Evolutionary conservation across 2,888 invertebrate genomes (phyloP).

Genomic region (Mesoligia furuncula): DNA sequence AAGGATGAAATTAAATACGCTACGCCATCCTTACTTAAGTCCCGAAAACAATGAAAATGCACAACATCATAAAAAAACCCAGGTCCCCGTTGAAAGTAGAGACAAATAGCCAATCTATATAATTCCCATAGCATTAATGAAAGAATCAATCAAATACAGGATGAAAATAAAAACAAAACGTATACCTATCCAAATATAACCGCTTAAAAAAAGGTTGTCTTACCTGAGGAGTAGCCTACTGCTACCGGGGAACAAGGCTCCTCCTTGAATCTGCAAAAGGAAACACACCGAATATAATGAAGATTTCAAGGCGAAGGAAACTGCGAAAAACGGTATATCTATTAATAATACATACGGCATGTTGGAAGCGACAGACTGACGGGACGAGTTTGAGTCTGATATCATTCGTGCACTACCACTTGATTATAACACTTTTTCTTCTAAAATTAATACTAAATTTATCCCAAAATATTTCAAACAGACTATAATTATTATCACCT

Average conservation of each 20-base stretch:
- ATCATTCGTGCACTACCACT: background rate
- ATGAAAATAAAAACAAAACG: constrained; percentile 7
- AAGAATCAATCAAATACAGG: constrained; percentile 10
- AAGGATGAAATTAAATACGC: background rate
- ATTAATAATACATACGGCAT: constrained; percentile 31
- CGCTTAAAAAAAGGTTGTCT: constrained; percentile 11
- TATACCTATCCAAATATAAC: constrained; percentile 1
- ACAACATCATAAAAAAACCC: background rate
- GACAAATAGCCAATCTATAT: background rate
- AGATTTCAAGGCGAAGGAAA: constrained; percentile 23
- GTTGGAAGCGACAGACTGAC: background rate
- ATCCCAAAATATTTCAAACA: background rate
- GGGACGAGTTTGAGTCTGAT: background rate
- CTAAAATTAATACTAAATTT: no score
- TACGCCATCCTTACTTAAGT: background rate
- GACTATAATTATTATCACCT: background rate
- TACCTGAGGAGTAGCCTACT: constrained; percentile 71
- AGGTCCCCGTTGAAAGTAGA: background rate
- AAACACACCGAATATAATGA: constrained; percentile 44
- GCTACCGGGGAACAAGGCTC: constrained; percentile 74
- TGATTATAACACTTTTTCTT: background rate
- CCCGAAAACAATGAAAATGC: background rate
- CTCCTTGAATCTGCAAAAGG: constrained; percentile 81
- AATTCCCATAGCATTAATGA: background rate
- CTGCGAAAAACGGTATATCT: background rate